Evolutionary conservation across 2,888 invertebrate genomes (phyloP).

Genomic region (Acrobasis consociella): DNA sequence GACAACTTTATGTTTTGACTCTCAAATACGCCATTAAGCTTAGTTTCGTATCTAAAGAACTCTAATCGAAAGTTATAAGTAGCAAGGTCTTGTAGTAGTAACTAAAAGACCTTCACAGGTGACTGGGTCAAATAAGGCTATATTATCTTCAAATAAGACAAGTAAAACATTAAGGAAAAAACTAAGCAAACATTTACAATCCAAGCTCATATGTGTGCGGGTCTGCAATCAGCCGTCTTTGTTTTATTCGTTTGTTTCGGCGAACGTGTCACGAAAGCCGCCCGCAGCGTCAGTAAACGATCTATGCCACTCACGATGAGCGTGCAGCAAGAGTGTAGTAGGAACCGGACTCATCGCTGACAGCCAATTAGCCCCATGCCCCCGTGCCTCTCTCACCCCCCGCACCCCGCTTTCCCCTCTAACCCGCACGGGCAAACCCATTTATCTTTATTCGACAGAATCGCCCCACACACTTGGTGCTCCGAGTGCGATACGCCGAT

Average conservation of each 20-base stretch:
- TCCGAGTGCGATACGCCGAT: constrained; percentile 50
- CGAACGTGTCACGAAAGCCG: constrained; percentile 50
- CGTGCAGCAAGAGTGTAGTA: constrained; percentile 45
- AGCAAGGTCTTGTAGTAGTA: neutral
- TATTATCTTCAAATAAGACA: no score
- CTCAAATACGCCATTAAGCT: neutral
- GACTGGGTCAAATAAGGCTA: no score
- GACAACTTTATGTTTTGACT: constrained; percentile 11
- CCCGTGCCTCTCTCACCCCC: constrained; percentile 42
- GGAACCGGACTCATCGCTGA: constrained; percentile 71
- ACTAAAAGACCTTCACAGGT: no score
- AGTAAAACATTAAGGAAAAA: neutral
- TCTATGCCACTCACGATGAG: constrained; percentile 47
- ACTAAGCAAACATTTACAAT: neutral
- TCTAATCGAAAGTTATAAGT: neutral
- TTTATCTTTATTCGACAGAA: constrained; percentile 77
- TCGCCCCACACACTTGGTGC: constrained; percentile 59
- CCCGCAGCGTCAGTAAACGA: constrained; percentile 46
- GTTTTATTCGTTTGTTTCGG: constrained; percentile 53
- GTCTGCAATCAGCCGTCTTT: constrained; percentile 49
- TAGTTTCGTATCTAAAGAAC: neutral
- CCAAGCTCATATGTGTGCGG: constrained; percentile 20
- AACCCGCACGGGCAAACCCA: constrained; percentile 61
- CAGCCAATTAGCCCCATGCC: constrained; percentile 76
- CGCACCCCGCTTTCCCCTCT: constrained; percentile 46